Evolutionary conservation across 2,888 invertebrate species (phyloP).

Genomic region (Physocephala rufipes): DNA sequence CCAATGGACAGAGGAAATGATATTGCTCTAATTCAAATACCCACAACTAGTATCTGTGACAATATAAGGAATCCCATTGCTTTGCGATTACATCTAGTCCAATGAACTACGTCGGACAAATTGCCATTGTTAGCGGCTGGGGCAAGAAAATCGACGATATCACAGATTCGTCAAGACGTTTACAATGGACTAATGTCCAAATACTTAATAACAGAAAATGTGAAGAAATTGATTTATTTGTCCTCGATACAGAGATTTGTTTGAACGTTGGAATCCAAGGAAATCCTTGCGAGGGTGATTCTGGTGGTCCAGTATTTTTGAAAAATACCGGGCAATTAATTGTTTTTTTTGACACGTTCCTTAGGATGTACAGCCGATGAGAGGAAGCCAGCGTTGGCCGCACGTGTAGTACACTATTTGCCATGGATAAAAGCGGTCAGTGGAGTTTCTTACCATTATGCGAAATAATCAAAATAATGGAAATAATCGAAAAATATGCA

Average conservation of each 20-base stretch:
- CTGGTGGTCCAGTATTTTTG: neutral
- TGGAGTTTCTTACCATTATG: neutral
- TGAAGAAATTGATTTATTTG: neutral
- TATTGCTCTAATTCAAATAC: neutral
- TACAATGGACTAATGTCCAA: neutral
- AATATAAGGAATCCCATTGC: neutral
- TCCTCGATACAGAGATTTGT: neutral
- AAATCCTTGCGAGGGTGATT: neutral
- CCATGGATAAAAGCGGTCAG: neutral
- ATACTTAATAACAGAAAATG: neutral
- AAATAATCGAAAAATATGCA: too few species aligned
- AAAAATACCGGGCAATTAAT: neutral
- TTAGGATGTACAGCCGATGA: neutral
- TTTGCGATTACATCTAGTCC: neutral
- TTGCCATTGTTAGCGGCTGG: neutral
- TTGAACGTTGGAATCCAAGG: neutral
- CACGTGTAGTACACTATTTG: neutral
- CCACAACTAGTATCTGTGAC: neutral
- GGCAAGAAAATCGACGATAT: neutral
- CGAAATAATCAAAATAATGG: too few species aligned
- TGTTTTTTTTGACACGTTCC: neutral
- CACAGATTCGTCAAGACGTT: neutral
- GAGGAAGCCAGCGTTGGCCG: neutral
- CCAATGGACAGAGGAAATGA: neutral
- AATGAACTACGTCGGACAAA: neutral